Evolutionary conservation across 92 coral and sea anemone genomes (phyloP), one percentile per base, ranked within the genome.

Genomic region (Bergia sp.): DNA sequence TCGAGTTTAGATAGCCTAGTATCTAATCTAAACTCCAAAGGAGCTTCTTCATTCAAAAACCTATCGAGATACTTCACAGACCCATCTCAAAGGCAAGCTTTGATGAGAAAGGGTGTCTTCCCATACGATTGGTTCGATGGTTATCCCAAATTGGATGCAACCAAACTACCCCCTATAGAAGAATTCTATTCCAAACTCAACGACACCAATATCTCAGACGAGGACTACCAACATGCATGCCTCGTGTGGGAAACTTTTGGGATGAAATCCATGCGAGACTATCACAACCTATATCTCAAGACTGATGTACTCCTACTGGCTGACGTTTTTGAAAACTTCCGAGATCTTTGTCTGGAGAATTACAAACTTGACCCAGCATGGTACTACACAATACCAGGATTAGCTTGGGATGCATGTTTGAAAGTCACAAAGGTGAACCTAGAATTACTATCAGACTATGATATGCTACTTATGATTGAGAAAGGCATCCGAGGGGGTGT

Each of bases 351-450:
- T 16, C 0, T 67, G 0, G 20, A 80, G 20, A 45, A 89, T n/a
- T 91, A 89, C 76, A 53, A 49, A 0, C 42, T 91, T 3, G 95
- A 93, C 49, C 93, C 94, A 0, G 82, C 85, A 0, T 86, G 90
- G 89, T 90, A 84, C 79, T 87, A 42, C 41, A 90, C 95, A 23
- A 43, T 91, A 0, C 93, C 94, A 0, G 92, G 90, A 36, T 79
- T 93, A 8, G 86, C 93, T 0, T 93, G 95, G 92, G 93, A 93
- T n/a, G 90, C 93, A 0, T 71, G 57, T 0, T 88, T 93, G 21
- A 90, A 91, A 21, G 0, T 20, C 0, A 89, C 90, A 0, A 57
- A 81, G 0, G 80, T 86, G n/a, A n/a, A n/a, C n/a, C n/a, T n/a
- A n/a, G n/a, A n/a, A n/a, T n/a, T n/a, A n/a, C n/a, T n/a, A n/a